A percentile compares a stretch with the other conserved stretches of the same genome.
Conservation (phyloP, 2,888 invertebrate genomes). For the Rambutsinella grinnellia region DNA sequence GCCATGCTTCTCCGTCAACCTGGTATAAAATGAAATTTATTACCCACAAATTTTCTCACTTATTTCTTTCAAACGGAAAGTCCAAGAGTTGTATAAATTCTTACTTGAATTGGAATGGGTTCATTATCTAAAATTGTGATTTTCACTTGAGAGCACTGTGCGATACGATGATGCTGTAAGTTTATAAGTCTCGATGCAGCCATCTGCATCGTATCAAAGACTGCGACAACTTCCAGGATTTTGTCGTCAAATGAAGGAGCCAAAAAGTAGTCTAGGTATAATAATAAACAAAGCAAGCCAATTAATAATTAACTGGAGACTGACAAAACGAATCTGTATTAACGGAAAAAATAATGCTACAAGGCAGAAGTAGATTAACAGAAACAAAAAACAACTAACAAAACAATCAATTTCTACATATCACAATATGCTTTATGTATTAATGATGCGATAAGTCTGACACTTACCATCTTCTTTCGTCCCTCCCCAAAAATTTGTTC, state of each 20-base stretch:
- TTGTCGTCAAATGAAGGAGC: conserved; percentile 97
- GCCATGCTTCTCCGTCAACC: conserved; percentile 98
- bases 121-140: conserved; percentile 89
- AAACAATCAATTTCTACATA: too few species aligned
- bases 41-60: background rate
- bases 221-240: conserved; percentile 96
- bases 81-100: too few species aligned
- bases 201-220: conserved; percentile 98
- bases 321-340: too few species aligned
- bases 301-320: too few species aligned
- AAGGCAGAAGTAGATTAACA: too few species aligned
- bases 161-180: conserved; percentile 96
- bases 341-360: too few species aligned
- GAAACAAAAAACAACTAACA: too few species aligned
- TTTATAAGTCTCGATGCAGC: conserved; percentile 95
- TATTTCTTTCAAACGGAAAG: conserved; percentile 15
- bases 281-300: too few species aligned
- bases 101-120: conserved; percentile 66
- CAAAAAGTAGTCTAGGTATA: conserved; percentile 89
- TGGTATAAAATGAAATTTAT: conserved; percentile 13
- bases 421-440: too few species aligned
- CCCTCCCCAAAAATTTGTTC: conserved; percentile 98
- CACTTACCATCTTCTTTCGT: conserved; percentile 91
- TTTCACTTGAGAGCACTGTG: conserved; percentile 95
- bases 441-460: too few species aligned